Conservation (phyloP, 1,140 invertebrate genomes). For the Asbolus verrucosus region DNA sequence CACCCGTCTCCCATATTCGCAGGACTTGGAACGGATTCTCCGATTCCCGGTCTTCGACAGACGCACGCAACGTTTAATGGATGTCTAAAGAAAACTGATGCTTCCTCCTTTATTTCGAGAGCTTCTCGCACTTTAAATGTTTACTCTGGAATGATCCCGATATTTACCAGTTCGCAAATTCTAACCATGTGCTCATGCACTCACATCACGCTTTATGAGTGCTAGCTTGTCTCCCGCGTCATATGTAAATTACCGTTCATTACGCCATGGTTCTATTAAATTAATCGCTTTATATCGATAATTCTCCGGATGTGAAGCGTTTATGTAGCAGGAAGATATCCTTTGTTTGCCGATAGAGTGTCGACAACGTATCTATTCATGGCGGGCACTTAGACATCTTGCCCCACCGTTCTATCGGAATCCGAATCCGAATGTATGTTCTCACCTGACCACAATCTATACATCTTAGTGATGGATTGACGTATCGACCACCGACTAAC, state of each 20-base stretch:
- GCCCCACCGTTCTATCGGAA: constrained; percentile 3
- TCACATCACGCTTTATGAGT: constrained; percentile 43
- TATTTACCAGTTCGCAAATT: constrained; percentile 41
- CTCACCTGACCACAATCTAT: constrained; percentile 44
- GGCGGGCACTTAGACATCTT: background rate
- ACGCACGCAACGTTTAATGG: constrained; percentile 52
- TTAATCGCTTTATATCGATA: constrained; percentile 42
- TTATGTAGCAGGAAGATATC: constrained; percentile 21
- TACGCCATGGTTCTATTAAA: constrained; percentile 41
- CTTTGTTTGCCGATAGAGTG: constrained; percentile 19
- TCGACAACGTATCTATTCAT: constrained; percentile 17
- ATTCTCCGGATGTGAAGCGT: constrained; percentile 27
- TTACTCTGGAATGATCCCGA: constrained; percentile 29
- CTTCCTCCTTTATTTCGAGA: constrained; percentile 42
- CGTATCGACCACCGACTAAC: constrained; percentile 22
- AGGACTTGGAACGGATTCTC: constrained; percentile 22
- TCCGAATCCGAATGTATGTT: constrained; percentile 42
- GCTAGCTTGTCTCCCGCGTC: constrained; percentile 41
- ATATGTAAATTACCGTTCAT: constrained; percentile 46
- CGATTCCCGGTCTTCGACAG: constrained; percentile 7
- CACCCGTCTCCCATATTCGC: constrained; percentile 31
- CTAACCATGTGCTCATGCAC: constrained; percentile 33
- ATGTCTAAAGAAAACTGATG: constrained; percentile 50
- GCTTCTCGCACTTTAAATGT: constrained; percentile 36
- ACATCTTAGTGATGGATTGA: constrained; percentile 42